phyloP scores from a whole-genome alignment of 2,888 invertebrate species.

The Pandemis corylana region DNA sequence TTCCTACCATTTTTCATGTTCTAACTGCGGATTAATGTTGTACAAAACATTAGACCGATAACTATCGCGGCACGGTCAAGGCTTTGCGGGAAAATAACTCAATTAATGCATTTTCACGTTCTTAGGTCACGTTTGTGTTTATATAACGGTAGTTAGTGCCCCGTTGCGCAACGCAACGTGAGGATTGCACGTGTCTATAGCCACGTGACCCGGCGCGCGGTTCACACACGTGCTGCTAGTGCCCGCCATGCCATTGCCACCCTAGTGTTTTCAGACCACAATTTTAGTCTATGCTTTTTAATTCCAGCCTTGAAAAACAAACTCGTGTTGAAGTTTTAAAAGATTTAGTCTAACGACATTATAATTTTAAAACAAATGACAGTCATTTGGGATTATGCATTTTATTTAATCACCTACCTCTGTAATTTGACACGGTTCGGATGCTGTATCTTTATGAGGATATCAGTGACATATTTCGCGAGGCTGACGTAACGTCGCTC shows the following conservation, averaged over 20 bases:
- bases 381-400: too few relatives aligned
- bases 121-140: slow-evolving; percentile 77
- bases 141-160: slow-evolving; percentile 72
- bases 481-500: slow-evolving; percentile 17
- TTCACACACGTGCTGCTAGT: slow-evolving; percentile 38
- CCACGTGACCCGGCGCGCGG: slow-evolving; percentile 70
- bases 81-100: slow-evolving; percentile 47
- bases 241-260: neutral
- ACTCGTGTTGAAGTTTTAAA: too few relatives aligned
- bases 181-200: slow-evolving; percentile 75
- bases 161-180: slow-evolving; percentile 80
- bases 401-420: neutral
- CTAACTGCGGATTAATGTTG: neutral
- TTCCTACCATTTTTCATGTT: neutral
- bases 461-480: slow-evolving; percentile 18
- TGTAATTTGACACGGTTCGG: neutral
- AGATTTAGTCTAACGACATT: too few relatives aligned
- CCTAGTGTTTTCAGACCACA: slow-evolving; percentile 16
- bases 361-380: too few relatives aligned
- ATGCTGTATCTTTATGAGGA: neutral
- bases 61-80: slow-evolving; percentile 60
- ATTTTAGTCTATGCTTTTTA: neutral
- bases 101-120: slow-evolving; percentile 70
- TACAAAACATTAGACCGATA: neutral
- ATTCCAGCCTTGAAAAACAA: neutral